phyloP scores from a whole-genome alignment of 2,113 vertebrate genomes.

The Macrotus californicus region DNA sequence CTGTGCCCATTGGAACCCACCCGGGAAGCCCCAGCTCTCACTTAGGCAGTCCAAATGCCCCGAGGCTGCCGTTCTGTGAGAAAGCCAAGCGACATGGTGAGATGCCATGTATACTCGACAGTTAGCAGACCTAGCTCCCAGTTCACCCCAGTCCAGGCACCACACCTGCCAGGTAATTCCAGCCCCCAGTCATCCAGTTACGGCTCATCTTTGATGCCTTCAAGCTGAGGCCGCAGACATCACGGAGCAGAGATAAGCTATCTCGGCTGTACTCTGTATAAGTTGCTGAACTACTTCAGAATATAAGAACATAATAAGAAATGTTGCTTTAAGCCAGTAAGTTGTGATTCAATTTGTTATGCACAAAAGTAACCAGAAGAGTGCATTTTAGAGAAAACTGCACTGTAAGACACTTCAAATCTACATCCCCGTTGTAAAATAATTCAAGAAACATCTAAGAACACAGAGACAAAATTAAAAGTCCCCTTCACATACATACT shows the following conservation, averaged over 20 bases:
- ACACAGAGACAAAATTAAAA: not conserved
- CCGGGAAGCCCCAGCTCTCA: no score
- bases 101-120: rapidly evolving
- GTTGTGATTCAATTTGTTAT: not conserved
- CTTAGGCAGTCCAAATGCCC: no score
- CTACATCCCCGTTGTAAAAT: not conserved
- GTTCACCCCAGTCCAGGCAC: not conserved
- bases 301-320: not conserved
- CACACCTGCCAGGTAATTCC: no score
- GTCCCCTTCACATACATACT: not conserved
- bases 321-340: not conserved
- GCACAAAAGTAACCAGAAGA: not conserved
- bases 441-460: not conserved
- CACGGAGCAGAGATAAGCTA: not conserved
- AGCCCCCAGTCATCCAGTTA: not conserved
- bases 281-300: not conserved
- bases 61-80: not conserved
- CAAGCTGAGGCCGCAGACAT: not conserved
- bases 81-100: not conserved
- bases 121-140: not conserved
- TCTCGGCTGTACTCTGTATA: not conserved
- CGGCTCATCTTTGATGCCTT: not conserved
- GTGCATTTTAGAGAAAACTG: not conserved
- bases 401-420: not conserved
- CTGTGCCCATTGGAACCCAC: not conserved